Evolutionary conservation across 1,140 invertebrate species (phyloP).

Genomic region (Monomorium pharaonis): DNA sequence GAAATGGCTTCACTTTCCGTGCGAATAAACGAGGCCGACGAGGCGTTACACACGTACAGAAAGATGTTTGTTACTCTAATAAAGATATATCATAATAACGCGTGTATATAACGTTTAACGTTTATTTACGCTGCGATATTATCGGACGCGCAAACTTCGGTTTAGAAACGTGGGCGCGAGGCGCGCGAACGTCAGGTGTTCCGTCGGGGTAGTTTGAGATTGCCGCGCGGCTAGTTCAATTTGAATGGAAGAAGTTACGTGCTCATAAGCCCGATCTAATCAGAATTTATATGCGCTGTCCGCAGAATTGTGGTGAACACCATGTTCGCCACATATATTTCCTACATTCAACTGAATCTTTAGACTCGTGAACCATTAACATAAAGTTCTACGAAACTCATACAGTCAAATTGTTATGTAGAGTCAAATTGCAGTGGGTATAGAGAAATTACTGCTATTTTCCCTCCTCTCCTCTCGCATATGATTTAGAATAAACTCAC

Average conservation of each 20-base stretch:
- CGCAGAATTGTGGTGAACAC: constrained; percentile 16
- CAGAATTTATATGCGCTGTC: constrained; percentile 33
- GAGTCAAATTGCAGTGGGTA: background rate
- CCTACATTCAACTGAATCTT: constrained; percentile 24
- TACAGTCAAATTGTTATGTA: background rate
- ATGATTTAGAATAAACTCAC: background rate
- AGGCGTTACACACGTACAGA: constrained; percentile 2
- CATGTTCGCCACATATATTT: constrained; percentile 29
- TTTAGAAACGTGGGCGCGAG: constrained; percentile 16
- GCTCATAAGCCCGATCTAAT: constrained; percentile 34
- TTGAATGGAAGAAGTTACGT: constrained; percentile 51
- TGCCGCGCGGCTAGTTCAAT: constrained; percentile 39
- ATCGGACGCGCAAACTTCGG: constrained; percentile 37
- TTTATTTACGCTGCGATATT: constrained; percentile 49
- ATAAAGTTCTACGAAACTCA: constrained; percentile 8
- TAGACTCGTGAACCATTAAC: constrained; percentile 16
- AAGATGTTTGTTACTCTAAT: constrained; percentile 49
- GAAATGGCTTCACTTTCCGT: constrained; percentile 9
- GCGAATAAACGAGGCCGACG: constrained; percentile 6
- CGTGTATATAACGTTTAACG: constrained; percentile 19
- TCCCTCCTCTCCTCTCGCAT: no score
- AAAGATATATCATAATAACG: constrained; percentile 50
- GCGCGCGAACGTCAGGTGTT: constrained; percentile 48
- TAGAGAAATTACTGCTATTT: background rate
- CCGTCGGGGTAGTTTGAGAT: constrained; percentile 43